Conservation (phyloP, 64 coral and sea anemone species). For the Cladopsammia gracilis region DNA sequence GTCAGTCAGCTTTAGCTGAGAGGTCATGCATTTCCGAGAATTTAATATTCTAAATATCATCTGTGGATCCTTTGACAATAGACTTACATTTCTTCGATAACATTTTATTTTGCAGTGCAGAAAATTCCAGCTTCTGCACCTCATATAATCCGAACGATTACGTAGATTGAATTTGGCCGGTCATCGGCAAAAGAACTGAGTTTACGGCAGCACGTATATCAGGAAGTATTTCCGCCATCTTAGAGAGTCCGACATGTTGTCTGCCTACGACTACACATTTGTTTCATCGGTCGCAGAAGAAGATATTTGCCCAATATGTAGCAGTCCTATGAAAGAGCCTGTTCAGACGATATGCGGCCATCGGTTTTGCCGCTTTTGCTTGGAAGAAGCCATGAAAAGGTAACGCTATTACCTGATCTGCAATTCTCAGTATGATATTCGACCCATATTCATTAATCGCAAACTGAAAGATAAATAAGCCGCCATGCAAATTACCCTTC, state of each 20-base stretch:
- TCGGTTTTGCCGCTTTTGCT: constrained; percentile 1
- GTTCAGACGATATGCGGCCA: constrained; percentile 20
- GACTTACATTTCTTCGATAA: too few species aligned
- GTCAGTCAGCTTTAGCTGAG: too few species aligned
- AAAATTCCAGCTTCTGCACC: too few species aligned
- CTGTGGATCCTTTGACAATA: too few species aligned
- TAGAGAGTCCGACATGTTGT: not conserved
- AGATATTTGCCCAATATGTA: constrained; percentile 12
- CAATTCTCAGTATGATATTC: not conserved
- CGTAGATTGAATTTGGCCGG: too few species aligned
- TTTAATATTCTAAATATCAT: too few species aligned
- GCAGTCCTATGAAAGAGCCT: constrained; percentile 16
- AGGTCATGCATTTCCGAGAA: too few species aligned
- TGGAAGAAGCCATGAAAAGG: constrained; percentile 23
- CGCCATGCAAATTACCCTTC: not conserved
- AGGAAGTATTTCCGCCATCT: not conserved
- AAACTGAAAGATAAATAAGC: not conserved
- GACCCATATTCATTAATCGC: not conserved
- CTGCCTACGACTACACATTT: not conserved
- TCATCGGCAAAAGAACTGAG: too few species aligned
- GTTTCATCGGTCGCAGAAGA: not conserved
- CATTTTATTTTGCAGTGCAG: too few species aligned
- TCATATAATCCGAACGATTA: too few species aligned
- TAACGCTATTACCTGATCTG: not conserved
- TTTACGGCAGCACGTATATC: too few species aligned